Percentiles rank a stretch among this genome's conserved stretches.
These are phyloP conservation scores for Bos javanicus DNA, from an alignment of 2,113 vertebrate species.

Conservation along the genomic window DNA sequence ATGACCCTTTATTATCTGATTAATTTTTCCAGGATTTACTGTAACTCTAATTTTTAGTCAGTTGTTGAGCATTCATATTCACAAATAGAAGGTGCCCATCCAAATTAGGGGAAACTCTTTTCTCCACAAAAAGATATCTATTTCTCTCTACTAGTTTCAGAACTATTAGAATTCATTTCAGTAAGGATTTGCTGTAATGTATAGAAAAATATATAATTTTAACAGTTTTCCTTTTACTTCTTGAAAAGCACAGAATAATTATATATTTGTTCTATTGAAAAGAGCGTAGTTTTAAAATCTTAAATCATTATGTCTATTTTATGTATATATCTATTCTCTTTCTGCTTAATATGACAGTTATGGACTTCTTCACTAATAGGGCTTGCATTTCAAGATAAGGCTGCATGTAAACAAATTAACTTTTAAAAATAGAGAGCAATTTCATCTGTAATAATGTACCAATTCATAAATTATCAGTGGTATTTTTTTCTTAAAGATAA, in stretches of 20 bases:
- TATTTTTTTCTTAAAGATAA: constrained; percentile 79
- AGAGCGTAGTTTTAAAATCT: constrained; percentile 56
- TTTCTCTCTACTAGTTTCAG: not conserved
- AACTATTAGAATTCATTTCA: not conserved
- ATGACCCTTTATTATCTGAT: not conserved
- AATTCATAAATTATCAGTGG: constrained; percentile 83
- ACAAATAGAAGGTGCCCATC: not conserved
- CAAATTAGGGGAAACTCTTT: not conserved
- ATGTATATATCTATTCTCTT: constrained; percentile 69
- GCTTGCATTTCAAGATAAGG: constrained; percentile 85
- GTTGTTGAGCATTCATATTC: not conserved
- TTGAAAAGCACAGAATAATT: constrained; percentile 12
- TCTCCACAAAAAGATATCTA: not conserved
- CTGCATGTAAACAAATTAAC: constrained; percentile 86
- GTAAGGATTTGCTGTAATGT: constrained; percentile 13
- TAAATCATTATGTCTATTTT: constrained; percentile 77
- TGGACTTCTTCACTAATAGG: constrained; percentile 79
- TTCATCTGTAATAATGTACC: constrained; percentile 82
- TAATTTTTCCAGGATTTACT: constrained; percentile 13
- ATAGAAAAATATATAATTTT: not conserved
- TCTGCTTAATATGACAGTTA: constrained; percentile 80
- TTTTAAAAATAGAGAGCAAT: constrained; percentile 84
- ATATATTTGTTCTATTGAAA: constrained; percentile 4
- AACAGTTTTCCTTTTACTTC: not conserved
- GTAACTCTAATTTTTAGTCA: not conserved